Evolutionary conservation across 37 sponge, comb jelly and placozoan genomes (phyloP), one percentile per base, ranked within the genome.

Genomic region (Cliona cf. orientalis): DNA sequence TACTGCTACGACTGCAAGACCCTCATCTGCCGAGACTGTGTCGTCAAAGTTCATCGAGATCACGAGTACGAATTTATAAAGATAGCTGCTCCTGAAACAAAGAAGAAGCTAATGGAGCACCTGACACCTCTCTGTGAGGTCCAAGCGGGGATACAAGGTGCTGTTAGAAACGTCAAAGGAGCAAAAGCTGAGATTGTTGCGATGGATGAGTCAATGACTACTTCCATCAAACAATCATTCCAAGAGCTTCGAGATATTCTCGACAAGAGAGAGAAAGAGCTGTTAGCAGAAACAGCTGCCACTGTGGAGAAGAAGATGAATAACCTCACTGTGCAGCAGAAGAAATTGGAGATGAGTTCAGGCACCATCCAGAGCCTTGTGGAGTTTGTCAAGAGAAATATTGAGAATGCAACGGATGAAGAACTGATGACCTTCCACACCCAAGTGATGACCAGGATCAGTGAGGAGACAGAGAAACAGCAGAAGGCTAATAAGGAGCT

Each of bases 21-120:
- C 34, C 72, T 81, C 44, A 81, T 81, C 37, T 81, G 82, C 61
- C 59, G 58, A 32, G 70, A 81, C 33, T 81, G 82, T 61, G 59
- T 44, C 40, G 22, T 81, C 45, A 26, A 28, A 14, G 65, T 64
- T 33, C 82, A 81, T 45, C 26, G n/a, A 29, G 72, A 31, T 12
- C 82, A 81, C 82, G 59, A 60, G 2, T 71, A 2, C 33, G 82
- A 81, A 21, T 81, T 71, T 37, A 26, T 56, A 28, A 81, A 70
- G n/a, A 44, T 34, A 21, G 46, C 45, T 41, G 82, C 72, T 14
- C 63, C 82, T 14, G 29, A 60, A 28, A 37, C 17, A 17, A 67
- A 63, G 82, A 71, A 70, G 42, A 34, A 74, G 23, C 43, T 81
- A 17, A 26, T 32, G 22, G 58, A 38, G 29, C 28, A 37, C 12